Evolutionary conservation across 2,888 invertebrate species (phyloP).

Genomic region (Mesoligia furuncula): DNA sequence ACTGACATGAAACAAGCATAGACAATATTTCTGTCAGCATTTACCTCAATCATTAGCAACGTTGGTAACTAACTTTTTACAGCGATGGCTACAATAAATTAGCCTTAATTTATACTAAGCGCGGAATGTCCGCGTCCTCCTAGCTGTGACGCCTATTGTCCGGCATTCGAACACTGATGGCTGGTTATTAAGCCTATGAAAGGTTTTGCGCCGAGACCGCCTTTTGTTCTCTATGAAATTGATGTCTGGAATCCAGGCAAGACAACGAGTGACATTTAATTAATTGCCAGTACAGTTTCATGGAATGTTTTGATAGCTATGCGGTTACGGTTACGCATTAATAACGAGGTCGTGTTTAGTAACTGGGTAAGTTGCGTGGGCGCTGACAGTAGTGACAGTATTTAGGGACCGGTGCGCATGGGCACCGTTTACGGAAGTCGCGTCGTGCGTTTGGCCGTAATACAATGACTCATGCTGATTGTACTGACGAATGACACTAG

Average conservation of each 20-base stretch:
- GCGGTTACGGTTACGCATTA: slow-evolving; percentile 44
- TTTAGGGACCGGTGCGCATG: slow-evolving; percentile 60
- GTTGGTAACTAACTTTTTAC: slow-evolving; percentile 51
- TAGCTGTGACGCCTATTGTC: slow-evolving; percentile 70
- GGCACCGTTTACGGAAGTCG: slow-evolving; percentile 66
- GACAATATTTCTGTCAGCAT: slow-evolving; percentile 13
- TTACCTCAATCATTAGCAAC: slow-evolving; percentile 31
- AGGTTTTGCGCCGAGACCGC: slow-evolving; percentile 61
- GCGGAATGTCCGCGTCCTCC: slow-evolving; percentile 69
- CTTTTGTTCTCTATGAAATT: slow-evolving; percentile 76
- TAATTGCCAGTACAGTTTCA: slow-evolving; percentile 57
- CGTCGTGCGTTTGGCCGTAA: slow-evolving; percentile 52
- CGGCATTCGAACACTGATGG: slow-evolving; percentile 69
- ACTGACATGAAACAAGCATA: slow-evolving; percentile 15
- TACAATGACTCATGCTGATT: slow-evolving; percentile 61
- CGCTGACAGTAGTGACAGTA: slow-evolving; percentile 52
- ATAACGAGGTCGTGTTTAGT: slow-evolving; percentile 57
- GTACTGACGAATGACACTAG: slow-evolving; percentile 39
- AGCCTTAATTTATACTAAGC: slow-evolving; percentile 77
- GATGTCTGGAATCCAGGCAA: slow-evolving; percentile 62
- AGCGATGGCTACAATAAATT: slow-evolving; percentile 73
- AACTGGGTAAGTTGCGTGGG: slow-evolving; percentile 59
- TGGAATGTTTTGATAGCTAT: slow-evolving; percentile 54
- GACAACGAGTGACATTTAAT: slow-evolving; percentile 67
- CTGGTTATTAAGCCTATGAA: slow-evolving; percentile 75